Percentiles rank a stretch among this genome's conserved stretches.
These are phyloP conservation scores for Bambusicola thoracicus DNA, from an alignment of 2,113 vertebrate species.

Conservation along the genomic window DNA sequence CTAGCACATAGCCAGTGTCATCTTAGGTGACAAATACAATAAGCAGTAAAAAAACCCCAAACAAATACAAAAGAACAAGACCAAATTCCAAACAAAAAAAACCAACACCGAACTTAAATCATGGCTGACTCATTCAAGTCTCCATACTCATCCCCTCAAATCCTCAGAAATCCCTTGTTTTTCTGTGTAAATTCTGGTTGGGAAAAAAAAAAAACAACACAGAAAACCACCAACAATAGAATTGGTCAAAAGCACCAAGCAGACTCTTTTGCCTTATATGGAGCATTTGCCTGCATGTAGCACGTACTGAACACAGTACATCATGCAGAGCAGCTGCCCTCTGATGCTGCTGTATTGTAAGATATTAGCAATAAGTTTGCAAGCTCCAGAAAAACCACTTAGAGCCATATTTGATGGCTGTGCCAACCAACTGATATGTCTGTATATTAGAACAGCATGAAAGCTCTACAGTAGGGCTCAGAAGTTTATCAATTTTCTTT, in stretches of 20 bases:
- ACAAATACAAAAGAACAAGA: neutral
- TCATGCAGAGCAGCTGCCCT: neutral
- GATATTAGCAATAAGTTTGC: neutral
- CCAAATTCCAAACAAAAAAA: neutral
- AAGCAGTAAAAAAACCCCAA: neutral
- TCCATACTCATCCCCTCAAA: neutral
- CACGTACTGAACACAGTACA: rapidly evolving
- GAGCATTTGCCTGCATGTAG: neutral
- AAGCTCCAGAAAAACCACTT: neutral
- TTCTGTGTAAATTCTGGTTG: neutral
- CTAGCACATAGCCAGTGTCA: neutral
- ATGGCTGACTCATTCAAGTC: neutral
- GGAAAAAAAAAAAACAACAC: neutral
- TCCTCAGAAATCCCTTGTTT: neutral
- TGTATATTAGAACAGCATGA: neutral
- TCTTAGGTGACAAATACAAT: neutral
- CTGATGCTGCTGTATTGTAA: neutral
- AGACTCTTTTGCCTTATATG: neutral
- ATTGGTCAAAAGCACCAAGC: neutral
- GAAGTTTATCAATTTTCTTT: neutral
- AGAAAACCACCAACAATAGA: neutral
- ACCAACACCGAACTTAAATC: neutral
- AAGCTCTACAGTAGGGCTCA: neutral
- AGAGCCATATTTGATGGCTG: neutral
- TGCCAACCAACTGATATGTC: neutral